phyloP scores from a whole-genome alignment of 2,888 invertebrate species.

The Trachelus tabidus region DNA sequence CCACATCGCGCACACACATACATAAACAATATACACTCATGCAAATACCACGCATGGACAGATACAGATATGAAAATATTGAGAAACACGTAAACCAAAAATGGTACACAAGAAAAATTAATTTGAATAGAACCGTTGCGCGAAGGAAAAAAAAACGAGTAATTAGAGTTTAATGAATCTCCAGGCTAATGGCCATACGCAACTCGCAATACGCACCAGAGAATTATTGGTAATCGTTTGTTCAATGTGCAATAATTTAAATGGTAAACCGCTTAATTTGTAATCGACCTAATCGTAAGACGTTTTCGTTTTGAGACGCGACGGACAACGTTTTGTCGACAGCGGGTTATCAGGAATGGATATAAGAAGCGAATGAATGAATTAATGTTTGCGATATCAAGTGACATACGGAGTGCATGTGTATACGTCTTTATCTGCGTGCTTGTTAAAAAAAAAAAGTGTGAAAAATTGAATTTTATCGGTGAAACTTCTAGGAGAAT shows the following conservation, averaged over 20 bases:
- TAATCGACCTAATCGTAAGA: slow-evolving; percentile 25
- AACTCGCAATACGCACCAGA: slow-evolving; percentile 44
- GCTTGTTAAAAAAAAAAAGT: slow-evolving; percentile 9
- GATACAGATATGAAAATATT: background rate
- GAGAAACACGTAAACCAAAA: background rate
- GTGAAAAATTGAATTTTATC: background rate
- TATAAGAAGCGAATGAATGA: background rate
- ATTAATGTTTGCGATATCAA: background rate
- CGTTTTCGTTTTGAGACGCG: background rate
- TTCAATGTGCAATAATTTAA: slow-evolving; percentile 59
- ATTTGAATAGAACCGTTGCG: background rate
- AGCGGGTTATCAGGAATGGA: background rate
- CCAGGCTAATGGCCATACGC: slow-evolving; percentile 13
- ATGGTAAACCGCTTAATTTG: slow-evolving; percentile 44
- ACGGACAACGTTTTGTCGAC: background rate
- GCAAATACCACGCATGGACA: slow-evolving; percentile 3
- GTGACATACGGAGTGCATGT: background rate
- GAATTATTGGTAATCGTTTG: slow-evolving; percentile 48
- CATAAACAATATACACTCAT: slow-evolving; percentile 15
- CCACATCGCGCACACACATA: slow-evolving; percentile 1
- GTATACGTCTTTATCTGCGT: background rate
- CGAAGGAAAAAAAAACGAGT: background rate
- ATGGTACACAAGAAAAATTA: background rate
- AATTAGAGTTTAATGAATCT: slow-evolving; percentile 2
- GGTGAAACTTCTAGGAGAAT: background rate